Percentiles rank a stretch among this genome's conserved stretches.
These are phyloP conservation scores for Natator depressus DNA, from an alignment of 2,113 vertebrate genomes.

Conservation along the genomic window DNA sequence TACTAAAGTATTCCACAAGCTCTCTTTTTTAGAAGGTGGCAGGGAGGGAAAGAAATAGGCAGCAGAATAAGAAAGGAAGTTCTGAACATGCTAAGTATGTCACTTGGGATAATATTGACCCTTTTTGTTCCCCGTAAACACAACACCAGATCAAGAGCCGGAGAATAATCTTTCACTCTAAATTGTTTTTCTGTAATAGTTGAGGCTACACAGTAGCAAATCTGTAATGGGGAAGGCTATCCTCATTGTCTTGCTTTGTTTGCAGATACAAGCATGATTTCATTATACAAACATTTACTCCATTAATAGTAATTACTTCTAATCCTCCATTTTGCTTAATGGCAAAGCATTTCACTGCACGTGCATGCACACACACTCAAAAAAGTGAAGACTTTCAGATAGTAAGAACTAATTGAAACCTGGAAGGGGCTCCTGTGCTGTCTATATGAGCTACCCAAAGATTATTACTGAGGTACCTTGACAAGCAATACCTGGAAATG, in stretches of 20 bases:
- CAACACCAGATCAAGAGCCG: slow-evolving; percentile 17
- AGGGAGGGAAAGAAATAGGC: background rate
- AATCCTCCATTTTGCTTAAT: slow-evolving; percentile 70
- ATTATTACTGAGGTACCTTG: background rate
- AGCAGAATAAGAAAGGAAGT: background rate
- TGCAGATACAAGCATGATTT: slow-evolving; percentile 60
- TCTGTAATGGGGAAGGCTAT: background rate
- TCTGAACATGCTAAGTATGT: background rate
- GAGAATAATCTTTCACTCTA: slow-evolving; percentile 27
- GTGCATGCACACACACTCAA: background rate
- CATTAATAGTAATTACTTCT: slow-evolving; percentile 66
- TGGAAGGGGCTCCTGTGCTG: slow-evolving; percentile 60
- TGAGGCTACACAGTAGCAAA: slow-evolving; percentile 22
- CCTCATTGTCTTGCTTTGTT: background rate
- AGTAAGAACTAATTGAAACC: slow-evolving; percentile 62
- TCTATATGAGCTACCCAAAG: slow-evolving; percentile 16
- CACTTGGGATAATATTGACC: slow-evolving; percentile 15
- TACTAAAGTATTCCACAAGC: background rate
- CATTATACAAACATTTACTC: slow-evolving; percentile 64
- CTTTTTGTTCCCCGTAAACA: slow-evolving; percentile 38
- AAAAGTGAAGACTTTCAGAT: slow-evolving; percentile 52
- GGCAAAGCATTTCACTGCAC: slow-evolving; percentile 55
- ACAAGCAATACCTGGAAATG: slow-evolving; percentile 18
- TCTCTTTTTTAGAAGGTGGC: background rate
- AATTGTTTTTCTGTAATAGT: slow-evolving; percentile 40